phyloP scores from a whole-genome alignment of 2,113 vertebrate species.

The Athene cunicularia region DNA sequence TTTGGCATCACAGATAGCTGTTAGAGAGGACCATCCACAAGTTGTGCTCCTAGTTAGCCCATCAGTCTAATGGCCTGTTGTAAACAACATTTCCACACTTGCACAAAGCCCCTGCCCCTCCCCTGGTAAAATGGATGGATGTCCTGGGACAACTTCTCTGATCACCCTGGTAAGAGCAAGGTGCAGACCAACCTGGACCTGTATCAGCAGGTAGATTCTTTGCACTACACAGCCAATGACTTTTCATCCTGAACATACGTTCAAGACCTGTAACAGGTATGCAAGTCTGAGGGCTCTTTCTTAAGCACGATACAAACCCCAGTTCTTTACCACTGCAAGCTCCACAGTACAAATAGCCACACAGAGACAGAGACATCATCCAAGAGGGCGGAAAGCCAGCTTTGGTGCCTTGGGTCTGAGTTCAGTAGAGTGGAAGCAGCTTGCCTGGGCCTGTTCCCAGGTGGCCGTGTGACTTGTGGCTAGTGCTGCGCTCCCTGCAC shows the following conservation, averaged over 20 bases:
- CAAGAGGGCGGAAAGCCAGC: background rate
- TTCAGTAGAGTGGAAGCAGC: background rate
- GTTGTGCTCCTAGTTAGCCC: rapidly evolving
- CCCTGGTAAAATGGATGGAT: background rate
- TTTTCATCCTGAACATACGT: background rate
- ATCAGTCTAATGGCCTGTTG: background rate
- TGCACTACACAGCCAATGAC: rapidly evolving
- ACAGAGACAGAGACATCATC: background rate
- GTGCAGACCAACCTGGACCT: too few species aligned
- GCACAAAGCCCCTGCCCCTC: rapidly evolving
- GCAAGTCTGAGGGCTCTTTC: background rate
- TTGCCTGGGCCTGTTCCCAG: background rate
- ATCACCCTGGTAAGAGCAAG: background rate
- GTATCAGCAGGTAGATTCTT: background rate
- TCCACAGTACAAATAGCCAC: background rate
- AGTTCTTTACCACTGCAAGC: background rate
- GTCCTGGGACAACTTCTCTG: background rate
- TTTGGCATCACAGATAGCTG: background rate
- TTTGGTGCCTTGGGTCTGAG: background rate
- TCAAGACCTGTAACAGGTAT: background rate
- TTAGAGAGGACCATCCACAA: background rate
- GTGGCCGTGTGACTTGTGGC: rapidly evolving
- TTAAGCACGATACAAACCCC: background rate
- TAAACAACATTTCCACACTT: background rate
- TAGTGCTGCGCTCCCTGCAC: background rate